Conservation (phyloP, 1,140 invertebrate genomes). For the Lasioglossum baleicum region DNA sequence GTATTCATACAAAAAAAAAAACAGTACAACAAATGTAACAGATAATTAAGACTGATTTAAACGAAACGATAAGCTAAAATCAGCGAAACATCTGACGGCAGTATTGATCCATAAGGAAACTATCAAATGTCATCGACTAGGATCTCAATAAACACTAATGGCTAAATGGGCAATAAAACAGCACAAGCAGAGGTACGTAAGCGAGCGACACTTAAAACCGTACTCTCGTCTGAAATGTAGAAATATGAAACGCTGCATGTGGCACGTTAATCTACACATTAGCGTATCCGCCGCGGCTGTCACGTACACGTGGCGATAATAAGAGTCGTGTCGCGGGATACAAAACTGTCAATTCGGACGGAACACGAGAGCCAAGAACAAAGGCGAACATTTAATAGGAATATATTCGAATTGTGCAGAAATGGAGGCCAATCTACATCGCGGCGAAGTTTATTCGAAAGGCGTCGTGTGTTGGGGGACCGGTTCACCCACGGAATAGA, state of each 20-base stretch:
- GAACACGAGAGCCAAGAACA: slow-evolving; percentile 14
- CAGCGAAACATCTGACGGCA: no score
- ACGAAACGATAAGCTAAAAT: no score
- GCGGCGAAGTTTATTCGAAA: slow-evolving; percentile 44
- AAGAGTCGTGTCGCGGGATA: not conserved
- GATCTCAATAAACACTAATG: not conserved
- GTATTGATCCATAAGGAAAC: not conserved
- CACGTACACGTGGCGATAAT: not conserved
- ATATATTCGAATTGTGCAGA: slow-evolving; percentile 27
- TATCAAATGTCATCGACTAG: not conserved
- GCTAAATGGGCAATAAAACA: not conserved
- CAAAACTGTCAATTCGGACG: not conserved
- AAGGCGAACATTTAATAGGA: slow-evolving; percentile 31
- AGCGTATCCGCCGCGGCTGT: not conserved
- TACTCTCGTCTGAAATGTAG: no score
- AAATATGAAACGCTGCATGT: not conserved
- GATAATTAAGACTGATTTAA: no score
- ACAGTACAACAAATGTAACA: no score
- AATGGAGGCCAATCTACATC: slow-evolving; percentile 20
- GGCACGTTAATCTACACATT: not conserved
- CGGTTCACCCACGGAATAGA: slow-evolving; percentile 62
- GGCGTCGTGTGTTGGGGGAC: slow-evolving; percentile 46
- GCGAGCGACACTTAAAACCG: no score
- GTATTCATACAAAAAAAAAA: no score
- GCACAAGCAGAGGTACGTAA: not conserved